Conservation (phyloP, 1,140 invertebrate species). For the Drosophila parvula region DNA sequence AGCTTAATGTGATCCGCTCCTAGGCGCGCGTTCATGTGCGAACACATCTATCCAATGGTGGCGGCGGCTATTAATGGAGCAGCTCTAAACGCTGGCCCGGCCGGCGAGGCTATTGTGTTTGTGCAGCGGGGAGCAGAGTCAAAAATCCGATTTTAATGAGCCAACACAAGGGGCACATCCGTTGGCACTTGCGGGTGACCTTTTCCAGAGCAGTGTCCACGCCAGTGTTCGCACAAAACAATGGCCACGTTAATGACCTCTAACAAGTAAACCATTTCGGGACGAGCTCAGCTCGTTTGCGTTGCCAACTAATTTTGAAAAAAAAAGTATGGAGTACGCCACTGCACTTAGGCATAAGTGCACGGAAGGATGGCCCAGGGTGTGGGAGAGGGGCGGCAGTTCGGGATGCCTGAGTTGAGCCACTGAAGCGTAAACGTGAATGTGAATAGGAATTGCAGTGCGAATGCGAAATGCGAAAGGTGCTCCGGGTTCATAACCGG, state of each 20-base stretch:
- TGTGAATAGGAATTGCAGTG: constrained; percentile 60
- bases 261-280: constrained; percentile 76
- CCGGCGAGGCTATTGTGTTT: constrained; percentile 54
- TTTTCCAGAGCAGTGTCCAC: constrained; percentile 53
- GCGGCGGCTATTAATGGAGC: constrained; percentile 50
- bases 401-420: constrained; percentile 8
- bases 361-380: constrained; percentile 26
- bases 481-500: constrained; percentile 73
- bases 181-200: constrained; percentile 66
- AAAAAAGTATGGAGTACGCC: constrained; percentile 22
- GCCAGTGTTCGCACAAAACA: constrained; percentile 50
- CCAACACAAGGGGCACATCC: constrained; percentile 58
- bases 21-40: constrained; percentile 56
- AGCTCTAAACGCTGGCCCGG: constrained; percentile 40
- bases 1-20: constrained; percentile 22
- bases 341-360: constrained; percentile 50
- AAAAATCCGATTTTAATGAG: constrained; percentile 75
- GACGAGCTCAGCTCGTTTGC: constrained; percentile 36
- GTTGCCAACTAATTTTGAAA: constrained; percentile 65
- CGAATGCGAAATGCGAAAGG: constrained; percentile 55
- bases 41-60: constrained; percentile 33
- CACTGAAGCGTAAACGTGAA: constrained; percentile 78
- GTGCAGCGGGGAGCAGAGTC: constrained; percentile 44
- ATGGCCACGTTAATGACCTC: constrained; percentile 78
- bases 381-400: too few species aligned